Evolutionary conservation across 2,113 vertebrate genomes (phyloP).

Genomic region (Tychaedon coryphoeus): DNA sequence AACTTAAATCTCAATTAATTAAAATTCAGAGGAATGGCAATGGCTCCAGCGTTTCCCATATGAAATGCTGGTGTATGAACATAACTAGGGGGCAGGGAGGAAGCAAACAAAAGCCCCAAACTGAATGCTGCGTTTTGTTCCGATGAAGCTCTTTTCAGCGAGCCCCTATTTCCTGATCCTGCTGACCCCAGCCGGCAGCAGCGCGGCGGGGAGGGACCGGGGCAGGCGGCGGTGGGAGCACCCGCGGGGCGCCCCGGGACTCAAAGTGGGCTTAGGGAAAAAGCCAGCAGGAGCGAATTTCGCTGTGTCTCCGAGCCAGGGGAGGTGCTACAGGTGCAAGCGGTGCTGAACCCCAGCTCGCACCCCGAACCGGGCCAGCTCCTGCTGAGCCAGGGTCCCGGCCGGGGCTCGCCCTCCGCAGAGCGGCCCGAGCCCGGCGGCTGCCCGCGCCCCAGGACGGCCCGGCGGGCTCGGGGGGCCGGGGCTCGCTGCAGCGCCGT

Average conservation of each 20-base stretch:
- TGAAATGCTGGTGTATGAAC: neutral
- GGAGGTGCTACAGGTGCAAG: neutral
- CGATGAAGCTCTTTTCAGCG: neutral
- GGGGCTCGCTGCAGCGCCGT: neutral
- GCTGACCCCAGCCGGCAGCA: neutral
- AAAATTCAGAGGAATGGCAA: neutral
- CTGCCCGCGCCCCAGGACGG: too few species aligned
- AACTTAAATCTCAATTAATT: slow-evolving; percentile 3
- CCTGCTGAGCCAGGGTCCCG: neutral
- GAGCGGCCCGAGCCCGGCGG: neutral
- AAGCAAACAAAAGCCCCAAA: neutral
- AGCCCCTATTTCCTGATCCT: neutral
- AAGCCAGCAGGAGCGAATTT: neutral
- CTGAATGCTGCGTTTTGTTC: slow-evolving; percentile 6
- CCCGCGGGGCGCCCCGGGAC: neutral
- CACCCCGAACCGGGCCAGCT: neutral
- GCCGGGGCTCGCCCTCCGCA: fast-evolving
- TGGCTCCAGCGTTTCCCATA: neutral
- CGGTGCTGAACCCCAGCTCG: neutral
- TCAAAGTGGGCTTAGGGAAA: fast-evolving
- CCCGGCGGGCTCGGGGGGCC: neutral
- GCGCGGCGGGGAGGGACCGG: neutral
- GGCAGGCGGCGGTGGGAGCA: neutral
- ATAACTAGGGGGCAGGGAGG: neutral
- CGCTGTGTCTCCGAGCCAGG: neutral